Evolutionary conservation across 2,888 invertebrate genomes (phyloP).

Genomic region (Hymenopus coronatus): DNA sequence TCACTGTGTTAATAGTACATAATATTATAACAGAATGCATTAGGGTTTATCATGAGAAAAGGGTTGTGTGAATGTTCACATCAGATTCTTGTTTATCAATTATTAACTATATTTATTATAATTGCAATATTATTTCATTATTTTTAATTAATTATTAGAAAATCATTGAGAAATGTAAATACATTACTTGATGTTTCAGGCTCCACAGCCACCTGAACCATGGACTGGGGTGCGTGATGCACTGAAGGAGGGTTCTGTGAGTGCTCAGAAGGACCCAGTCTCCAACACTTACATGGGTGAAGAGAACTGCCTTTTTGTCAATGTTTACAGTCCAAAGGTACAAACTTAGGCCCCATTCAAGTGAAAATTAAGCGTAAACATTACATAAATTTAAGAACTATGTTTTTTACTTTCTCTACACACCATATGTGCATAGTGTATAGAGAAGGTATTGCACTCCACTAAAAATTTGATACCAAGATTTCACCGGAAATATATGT

Average conservation of each 20-base stretch:
- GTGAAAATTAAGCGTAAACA: too few relatives aligned
- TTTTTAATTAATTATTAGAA: neutral
- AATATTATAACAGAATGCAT: too few relatives aligned
- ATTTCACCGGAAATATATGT: too few relatives aligned
- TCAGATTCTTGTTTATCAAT: neutral
- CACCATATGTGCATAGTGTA: too few relatives aligned
- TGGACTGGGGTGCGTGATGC: constrained; percentile 53
- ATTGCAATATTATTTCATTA: neutral
- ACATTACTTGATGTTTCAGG: constrained; percentile 39
- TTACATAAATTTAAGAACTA: too few relatives aligned
- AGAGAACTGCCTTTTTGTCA: constrained; percentile 51
- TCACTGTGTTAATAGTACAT: too few relatives aligned
- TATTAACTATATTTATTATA: neutral
- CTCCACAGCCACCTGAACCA: constrained; percentile 24
- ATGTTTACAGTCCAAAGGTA: constrained; percentile 43
- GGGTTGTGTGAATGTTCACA: too few relatives aligned
- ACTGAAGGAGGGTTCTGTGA: constrained; percentile 50
- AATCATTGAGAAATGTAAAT: neutral
- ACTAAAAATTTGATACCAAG: too few relatives aligned
- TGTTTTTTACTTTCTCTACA: too few relatives aligned
- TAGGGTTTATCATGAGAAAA: too few relatives aligned
- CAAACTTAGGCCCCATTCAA: too few relatives aligned
- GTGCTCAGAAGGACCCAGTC: constrained; percentile 44
- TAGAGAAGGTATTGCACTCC: too few relatives aligned
- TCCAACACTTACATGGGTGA: constrained; percentile 34